Evolutionary conservation across 2,888 invertebrate species (phyloP), one percentile per base, ranked within the genome.

Genomic region (Iselma pallidipennis): DNA sequence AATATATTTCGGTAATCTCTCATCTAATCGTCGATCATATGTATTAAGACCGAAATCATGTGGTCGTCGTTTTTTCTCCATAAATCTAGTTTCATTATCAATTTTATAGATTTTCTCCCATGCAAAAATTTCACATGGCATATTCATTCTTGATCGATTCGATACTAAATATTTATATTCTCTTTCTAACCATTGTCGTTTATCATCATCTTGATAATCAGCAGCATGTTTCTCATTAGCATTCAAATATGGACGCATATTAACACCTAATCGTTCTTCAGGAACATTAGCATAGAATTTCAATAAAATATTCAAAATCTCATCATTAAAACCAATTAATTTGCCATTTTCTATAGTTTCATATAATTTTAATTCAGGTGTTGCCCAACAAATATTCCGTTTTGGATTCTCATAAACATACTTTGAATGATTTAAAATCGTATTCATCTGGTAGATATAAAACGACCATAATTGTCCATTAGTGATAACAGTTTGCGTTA

Each of bases 381-480:
- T 90, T 9, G 89, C 88, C 87, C 92, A 95, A 75, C 94, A 94
- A 37, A 94, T 77, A 78, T 97, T 97, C 52, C 87, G 84, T 70
- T 88, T 87, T 0, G 86, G 86, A 81, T 94, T 94, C 10, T 84
- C 84, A 31, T 85, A 81, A n/a, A 86, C 81, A 70, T 87, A 77
- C 68, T 89, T 85, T 28, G 86, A 82, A 73, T 92, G 88, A 70
- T 92, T 80, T 12, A 87, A 76, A 31, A 89, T 85, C 0, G 96
- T 97, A 78, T 99, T 99, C 59, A 99, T 81, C 80, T 99, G 98
- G 78, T 97, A 98, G 12, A 89, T 86, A 76, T 91, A 93, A 68
- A 98, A 91, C 0, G 92, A 91, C 89, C 94, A 96, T 3, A 86
- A 78, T 68, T 91, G 87, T 0, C 98, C 98, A 82, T 98, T 91